phyloP scores from a whole-genome alignment of 2,797 vertebrate genomes.

The Acanthurus tractus region DNA sequence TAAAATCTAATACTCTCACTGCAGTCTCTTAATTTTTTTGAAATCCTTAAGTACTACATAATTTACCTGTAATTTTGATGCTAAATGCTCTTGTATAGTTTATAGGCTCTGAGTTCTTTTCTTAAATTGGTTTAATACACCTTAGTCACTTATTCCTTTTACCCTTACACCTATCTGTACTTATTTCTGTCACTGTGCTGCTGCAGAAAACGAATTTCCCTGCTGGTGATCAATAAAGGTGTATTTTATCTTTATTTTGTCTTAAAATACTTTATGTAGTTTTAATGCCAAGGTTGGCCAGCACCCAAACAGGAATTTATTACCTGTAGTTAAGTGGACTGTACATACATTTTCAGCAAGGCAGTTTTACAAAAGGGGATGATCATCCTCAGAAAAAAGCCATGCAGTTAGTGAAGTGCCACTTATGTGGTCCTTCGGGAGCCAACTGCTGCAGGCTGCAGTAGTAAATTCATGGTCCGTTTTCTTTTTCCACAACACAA shows the following conservation, averaged over 20 bases:
- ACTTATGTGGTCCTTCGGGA: neutral
- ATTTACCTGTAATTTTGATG: slow-evolving; percentile 14
- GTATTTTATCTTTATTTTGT: too few species aligned
- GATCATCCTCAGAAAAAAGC: slow-evolving; percentile 7
- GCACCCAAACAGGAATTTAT: slow-evolving; percentile 14
- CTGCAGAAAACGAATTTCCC: too few species aligned
- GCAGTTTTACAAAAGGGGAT: neutral
- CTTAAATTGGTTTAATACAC: too few species aligned
- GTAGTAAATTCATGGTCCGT: neutral
- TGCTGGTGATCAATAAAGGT: too few species aligned
- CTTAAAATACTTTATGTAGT: too few species aligned
- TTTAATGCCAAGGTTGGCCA: slow-evolving; percentile 14
- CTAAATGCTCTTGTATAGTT: neutral
- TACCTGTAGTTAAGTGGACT: slow-evolving; percentile 13
- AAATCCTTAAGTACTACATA: slow-evolving; percentile 48
- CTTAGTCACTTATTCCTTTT: too few species aligned
- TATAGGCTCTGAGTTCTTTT: too few species aligned
- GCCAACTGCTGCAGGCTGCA: neutral
- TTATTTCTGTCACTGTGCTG: too few species aligned
- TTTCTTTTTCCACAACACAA: neutral
- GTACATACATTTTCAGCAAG: slow-evolving; percentile 23
- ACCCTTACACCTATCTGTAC: too few species aligned
- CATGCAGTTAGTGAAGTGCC: slow-evolving; percentile 6
- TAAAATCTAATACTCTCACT: slow-evolving; percentile 22
- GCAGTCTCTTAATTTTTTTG: slow-evolving; percentile 7